Evolutionary conservation across 2,113 vertebrate species (phyloP).

Genomic region (Odocoileus virginianus): DNA sequence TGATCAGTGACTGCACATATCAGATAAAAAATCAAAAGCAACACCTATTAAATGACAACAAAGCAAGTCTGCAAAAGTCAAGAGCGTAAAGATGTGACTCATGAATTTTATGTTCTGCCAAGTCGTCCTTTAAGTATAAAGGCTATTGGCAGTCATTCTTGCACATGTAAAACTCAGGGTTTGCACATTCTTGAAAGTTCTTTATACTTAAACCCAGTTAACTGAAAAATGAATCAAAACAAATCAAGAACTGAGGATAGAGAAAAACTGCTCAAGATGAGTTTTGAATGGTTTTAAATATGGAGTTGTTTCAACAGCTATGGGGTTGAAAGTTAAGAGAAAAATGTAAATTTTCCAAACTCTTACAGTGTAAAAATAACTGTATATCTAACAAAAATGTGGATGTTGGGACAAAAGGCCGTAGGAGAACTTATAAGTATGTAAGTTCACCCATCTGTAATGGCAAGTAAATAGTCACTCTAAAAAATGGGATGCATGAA

Average conservation of each 20-base stretch:
- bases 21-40: background rate
- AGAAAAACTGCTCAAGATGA: background rate
- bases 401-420: background rate
- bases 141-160: background rate
- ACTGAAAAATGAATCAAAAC: background rate
- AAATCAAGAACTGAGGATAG: background rate
- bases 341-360: constrained; percentile 14
- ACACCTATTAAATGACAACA: background rate
- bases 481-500: background rate
- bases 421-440: background rate
- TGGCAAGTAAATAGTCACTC: background rate
- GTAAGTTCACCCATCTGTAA: background rate
- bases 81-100: background rate
- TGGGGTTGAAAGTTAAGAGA: background rate
- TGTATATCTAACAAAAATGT: background rate
- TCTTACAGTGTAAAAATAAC: background rate
- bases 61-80: background rate
- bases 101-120: background rate
- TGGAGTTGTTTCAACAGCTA: background rate
- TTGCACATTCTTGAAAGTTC: background rate
- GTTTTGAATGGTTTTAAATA: constrained; percentile 28
- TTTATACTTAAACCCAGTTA: background rate
- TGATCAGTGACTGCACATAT: background rate
- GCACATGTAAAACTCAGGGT: background rate
- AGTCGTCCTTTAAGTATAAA: background rate